Percentiles rank a stretch among this genome's conserved stretches.
phyloP scores from a whole-genome alignment of 2,797 vertebrate species.

The Pitangus sulphuratus region DNA sequence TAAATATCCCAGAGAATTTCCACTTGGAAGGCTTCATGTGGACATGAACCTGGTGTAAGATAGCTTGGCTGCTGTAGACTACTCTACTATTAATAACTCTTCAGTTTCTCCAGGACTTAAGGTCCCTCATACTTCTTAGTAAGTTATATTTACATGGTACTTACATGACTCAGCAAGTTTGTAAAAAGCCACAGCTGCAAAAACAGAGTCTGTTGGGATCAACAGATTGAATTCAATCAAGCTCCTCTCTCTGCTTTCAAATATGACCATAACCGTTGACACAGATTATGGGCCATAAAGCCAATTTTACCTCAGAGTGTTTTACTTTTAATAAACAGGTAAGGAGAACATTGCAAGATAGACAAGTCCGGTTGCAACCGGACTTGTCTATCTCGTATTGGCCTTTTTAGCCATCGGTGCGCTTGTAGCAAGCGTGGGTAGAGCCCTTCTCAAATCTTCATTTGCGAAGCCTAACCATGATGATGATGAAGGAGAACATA shows the following conservation, averaged over 20 bases:
- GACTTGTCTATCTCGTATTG: no score
- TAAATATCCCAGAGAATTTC: not conserved
- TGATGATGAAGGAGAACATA: not conserved
- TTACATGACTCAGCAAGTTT: not conserved
- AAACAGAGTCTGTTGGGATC: constrained; percentile 40
- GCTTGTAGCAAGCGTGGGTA: no score
- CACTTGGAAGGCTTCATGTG: not conserved
- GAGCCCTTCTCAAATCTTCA: no score
- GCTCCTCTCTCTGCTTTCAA: constrained; percentile 25
- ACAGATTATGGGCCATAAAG: not conserved
- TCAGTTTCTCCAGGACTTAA: constrained; percentile 8
- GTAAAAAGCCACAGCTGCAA: constrained; percentile 41
- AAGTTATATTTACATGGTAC: constrained; percentile 58
- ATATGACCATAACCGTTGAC: not conserved
- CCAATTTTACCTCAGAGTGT: not conserved
- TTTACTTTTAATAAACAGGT: not conserved
- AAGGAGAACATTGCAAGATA: not conserved
- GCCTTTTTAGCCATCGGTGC: no score
- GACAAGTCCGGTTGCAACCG: no score
- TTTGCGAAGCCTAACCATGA: no score
- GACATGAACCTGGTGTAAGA: not conserved
- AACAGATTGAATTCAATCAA: not conserved
- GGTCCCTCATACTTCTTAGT: not conserved
- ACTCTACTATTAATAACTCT: constrained; percentile 48
- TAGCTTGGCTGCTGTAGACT: constrained; percentile 37